Evolutionary conservation across 2,888 invertebrate genomes (phyloP).

Genomic region (Caenorhabditis plicata): DNA sequence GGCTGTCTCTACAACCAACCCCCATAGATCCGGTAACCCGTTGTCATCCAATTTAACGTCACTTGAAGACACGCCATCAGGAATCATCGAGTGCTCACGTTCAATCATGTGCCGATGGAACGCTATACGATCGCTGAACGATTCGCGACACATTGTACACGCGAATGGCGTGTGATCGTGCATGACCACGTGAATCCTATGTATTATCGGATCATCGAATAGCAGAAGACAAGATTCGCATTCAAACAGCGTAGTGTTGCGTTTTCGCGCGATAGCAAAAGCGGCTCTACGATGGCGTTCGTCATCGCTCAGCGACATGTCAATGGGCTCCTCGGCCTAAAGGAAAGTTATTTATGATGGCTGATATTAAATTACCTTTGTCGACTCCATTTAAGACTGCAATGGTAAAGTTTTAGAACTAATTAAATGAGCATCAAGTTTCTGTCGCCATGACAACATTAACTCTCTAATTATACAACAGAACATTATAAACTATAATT

Average conservation of each 20-base stretch:
- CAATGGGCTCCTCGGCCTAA: conserved; percentile 6
- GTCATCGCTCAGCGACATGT: conserved; percentile 8
- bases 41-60: no score
- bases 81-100: conserved; percentile 10
- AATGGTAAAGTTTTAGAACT: no score
- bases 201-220: conserved; percentile 16
- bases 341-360: conserved; percentile 1
- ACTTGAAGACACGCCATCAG: conserved; percentile 11
- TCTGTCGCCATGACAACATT: no score
- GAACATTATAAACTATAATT: no score
- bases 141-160: conserved; percentile 14
- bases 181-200: conserved; percentile 22
- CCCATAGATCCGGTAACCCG: no score
- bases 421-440: no score
- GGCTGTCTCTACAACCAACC: no score
- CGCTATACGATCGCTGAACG: conserved; percentile 9
- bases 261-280: no score
- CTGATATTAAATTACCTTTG: no score
- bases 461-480: no score
- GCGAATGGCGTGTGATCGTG: conserved; percentile 6
- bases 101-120: conserved; percentile 10
- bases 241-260: no score
- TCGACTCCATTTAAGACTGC: no score
- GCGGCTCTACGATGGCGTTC: conserved; percentile 4
- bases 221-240: conserved; percentile 14